Percentiles rank a stretch among this genome's conserved stretches.
phyloP scores from a whole-genome alignment of 2,888 invertebrate genomes.

The Gasteruption jaculator region DNA sequence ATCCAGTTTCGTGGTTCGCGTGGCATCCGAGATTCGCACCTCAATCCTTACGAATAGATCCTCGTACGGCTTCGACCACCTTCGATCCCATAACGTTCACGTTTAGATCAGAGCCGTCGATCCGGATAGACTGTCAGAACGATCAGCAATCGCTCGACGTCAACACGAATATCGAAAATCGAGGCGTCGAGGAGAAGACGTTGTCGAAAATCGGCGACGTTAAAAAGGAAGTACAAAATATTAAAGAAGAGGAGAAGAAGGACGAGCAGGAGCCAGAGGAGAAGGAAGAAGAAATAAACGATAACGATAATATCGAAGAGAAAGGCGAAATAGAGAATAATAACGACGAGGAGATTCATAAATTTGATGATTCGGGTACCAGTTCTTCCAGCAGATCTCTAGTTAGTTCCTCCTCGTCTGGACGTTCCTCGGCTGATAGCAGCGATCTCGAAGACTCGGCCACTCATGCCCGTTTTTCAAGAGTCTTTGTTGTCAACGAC shows the following conservation, averaged over 20 bases:
- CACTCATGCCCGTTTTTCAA: slow-evolving; percentile 45
- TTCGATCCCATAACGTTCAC: slow-evolving; percentile 36
- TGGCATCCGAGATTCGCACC: slow-evolving; percentile 45
- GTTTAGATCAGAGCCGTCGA: slow-evolving; percentile 27
- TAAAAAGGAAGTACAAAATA: neutral
- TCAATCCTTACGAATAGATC: slow-evolving; percentile 38
- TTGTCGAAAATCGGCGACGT: slow-evolving; percentile 7
- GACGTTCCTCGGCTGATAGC: slow-evolving; percentile 47
- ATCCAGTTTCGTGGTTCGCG: slow-evolving; percentile 44
- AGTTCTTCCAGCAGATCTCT: too few species aligned
- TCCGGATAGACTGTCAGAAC: too few species aligned
- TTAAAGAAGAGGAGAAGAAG: slow-evolving; percentile 13
- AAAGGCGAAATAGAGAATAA: slow-evolving; percentile 21
- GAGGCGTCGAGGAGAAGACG: neutral
- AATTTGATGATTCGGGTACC: too few species aligned
- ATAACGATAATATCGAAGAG: slow-evolving; percentile 21
- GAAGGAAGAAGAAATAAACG: slow-evolving; percentile 6
- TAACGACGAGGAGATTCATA: slow-evolving; percentile 22
- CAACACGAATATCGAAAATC: too few species aligned
- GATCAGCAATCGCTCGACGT: too few species aligned
- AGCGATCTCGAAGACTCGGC: slow-evolving; percentile 49
- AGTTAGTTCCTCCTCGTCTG: too few species aligned
- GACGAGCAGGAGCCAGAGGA: slow-evolving; percentile 22
- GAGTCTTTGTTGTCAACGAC: slow-evolving; percentile 51
- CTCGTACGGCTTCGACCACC: slow-evolving; percentile 21